Percentiles rank a stretch among this genome's conserved stretches.
Conservation (phyloP, 2,113 vertebrate genomes). For the Sapayoa aenigma region DNA sequence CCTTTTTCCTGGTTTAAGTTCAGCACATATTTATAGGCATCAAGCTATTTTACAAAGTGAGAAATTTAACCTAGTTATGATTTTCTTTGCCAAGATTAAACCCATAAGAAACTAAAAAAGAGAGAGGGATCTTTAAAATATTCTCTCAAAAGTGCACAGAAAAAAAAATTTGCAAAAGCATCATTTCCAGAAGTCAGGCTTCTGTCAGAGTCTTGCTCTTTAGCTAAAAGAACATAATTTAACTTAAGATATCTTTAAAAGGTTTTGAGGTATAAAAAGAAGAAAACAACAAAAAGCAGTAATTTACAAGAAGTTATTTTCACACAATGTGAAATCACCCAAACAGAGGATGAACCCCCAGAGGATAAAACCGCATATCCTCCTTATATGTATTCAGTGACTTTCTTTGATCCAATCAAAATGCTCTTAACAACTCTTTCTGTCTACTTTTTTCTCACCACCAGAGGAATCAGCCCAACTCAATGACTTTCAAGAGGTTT, state of each 20-base stretch:
- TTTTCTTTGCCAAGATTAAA: background rate
- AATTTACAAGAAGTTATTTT: background rate
- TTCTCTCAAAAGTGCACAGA: background rate
- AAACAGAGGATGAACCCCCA: background rate
- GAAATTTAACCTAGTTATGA: background rate
- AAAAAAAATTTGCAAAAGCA: background rate
- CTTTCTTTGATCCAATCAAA: background rate
- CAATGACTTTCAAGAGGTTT: background rate
- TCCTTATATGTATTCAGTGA: background rate
- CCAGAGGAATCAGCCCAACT: background rate
- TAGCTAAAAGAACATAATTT: background rate
- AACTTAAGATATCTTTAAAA: background rate
- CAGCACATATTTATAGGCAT: background rate
- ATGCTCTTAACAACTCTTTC: background rate
- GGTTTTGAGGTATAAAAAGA: background rate
- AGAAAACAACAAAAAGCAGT: background rate
- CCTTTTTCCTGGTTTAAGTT: background rate
- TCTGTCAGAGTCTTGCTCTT: background rate
- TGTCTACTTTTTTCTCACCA: background rate
- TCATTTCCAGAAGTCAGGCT: background rate
- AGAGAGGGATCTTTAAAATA: background rate
- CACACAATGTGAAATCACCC: background rate
- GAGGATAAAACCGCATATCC: rapidly evolving
- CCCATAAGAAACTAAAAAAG: background rate
- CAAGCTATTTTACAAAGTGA: background rate